Evolutionary conservation across 30 jellyfish, hydroid and myxozoan species (phyloP), one percentile per base, ranked within the genome.

Genomic region (Aurelia aurita complex sp. Pacific): DNA sequence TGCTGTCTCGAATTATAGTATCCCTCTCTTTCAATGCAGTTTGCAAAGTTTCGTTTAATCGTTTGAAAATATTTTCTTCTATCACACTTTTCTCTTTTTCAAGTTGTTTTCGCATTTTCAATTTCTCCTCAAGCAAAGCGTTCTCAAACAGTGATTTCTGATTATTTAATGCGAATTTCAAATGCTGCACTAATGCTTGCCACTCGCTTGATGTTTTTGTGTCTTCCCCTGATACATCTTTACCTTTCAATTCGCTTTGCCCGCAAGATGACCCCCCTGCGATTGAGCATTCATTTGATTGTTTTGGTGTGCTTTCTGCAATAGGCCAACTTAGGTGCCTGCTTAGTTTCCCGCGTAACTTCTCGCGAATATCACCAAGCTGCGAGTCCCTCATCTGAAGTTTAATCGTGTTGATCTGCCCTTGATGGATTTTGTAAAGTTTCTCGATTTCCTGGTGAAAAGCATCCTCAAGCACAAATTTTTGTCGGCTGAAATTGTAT

Each of bases 291-390:
- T 83, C 86, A 11, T 46, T n/a, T 60, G 92, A 83, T 42, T 83
- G 92, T 61, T 71, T 83, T 52, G 86, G 86, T 17, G 86, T 71
- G 34, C 86, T 83, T 64, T 83, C 81, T 33, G 85, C 92, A 40
- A 83, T 83, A 33, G 92, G 92, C 92, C 92, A 83, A 42, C 92
- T 83, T 19, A 83, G 77, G 60, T 83, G 92, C 63, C 92, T 83
- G 82, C 85, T 83, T 53, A 83, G 40, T 72, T 64, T 83, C 42
- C 86, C 86, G 18, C 76, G 40, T 12, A 73, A 50, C 32, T 64
- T 71, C 10, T 83, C 92, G 71, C 64, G 92, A 14, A 83, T 43
- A 33, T 83, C 92, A 55, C 92, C 92, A 52, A 83, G 76, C 29
- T 83, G 92, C 17, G 92, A 83, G 43, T 83, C 92, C 32, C 92